A percentile compares a stretch with the other conserved stretches of the same genome.
Conservation (phyloP, 2,797 vertebrate species). For the Syngnathus acus region DNA sequence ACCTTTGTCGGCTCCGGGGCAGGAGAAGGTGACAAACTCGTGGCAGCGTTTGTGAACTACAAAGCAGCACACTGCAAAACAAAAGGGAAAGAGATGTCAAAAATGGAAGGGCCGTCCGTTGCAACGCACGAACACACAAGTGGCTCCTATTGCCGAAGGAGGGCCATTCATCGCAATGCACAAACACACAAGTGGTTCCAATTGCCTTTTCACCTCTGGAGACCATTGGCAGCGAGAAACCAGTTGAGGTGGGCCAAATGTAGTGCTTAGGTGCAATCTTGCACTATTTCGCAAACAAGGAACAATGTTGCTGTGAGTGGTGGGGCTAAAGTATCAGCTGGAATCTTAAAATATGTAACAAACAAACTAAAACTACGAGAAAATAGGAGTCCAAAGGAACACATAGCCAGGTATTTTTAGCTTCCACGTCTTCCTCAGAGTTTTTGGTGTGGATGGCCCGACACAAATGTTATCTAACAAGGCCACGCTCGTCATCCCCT, state of each 20-base stretch:
- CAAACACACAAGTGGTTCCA: no score
- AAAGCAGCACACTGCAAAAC: constrained; percentile 87
- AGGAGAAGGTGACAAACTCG: constrained; percentile 93
- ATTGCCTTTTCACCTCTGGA: no score
- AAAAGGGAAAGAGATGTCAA: constrained; percentile 7
- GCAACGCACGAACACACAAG: no score
- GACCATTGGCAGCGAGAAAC: no score
- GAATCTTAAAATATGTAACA: no score
- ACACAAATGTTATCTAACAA: not conserved
- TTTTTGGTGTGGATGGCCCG: not conserved
- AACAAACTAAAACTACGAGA: no score
- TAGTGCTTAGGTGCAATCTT: not conserved
- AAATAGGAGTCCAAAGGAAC: no score
- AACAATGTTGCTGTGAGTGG: not conserved
- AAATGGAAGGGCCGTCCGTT: not conserved
- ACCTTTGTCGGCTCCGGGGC: constrained; percentile 92
- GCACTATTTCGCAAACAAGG: not conserved
- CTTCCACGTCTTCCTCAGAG: not conserved
- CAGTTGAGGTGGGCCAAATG: not conserved
- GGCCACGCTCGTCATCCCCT: not conserved
- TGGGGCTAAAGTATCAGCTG: not conserved
- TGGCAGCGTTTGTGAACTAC: constrained; percentile 98
- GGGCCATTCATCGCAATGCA: no score
- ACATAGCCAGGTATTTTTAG: not conserved
- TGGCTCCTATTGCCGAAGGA: no score